phyloP scores from a whole-genome alignment of 2,797 vertebrate genomes.

The Urosaurus nigricauda region DNA sequence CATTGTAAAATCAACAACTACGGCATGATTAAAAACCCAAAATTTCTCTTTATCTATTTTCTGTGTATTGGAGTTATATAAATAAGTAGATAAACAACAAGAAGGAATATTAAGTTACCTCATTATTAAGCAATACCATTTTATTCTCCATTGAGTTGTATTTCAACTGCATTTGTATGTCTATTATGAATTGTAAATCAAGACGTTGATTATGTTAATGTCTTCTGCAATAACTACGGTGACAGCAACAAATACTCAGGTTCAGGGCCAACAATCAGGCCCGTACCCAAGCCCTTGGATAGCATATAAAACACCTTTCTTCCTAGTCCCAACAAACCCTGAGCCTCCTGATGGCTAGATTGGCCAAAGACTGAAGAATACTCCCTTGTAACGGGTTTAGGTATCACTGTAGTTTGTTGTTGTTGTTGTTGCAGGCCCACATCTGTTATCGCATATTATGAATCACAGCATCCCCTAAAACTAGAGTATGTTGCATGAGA shows the following conservation, averaged over 20 bases:
- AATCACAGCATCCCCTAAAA: neutral
- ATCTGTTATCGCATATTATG: neutral
- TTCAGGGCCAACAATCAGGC: neutral
- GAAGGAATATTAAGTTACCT: neutral
- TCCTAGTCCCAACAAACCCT: neutral
- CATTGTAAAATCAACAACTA: too few relatives aligned
- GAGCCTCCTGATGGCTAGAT: neutral
- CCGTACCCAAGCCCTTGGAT: neutral
- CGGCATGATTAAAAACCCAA: neutral
- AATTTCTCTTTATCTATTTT: neutral
- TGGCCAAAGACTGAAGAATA: neutral
- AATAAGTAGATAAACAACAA: too few relatives aligned
- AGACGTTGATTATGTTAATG: neutral
- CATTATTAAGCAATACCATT: neutral
- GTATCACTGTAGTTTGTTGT: too few relatives aligned
- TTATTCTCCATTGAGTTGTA: neutral
- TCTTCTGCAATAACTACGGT: too few relatives aligned
- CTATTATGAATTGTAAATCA: neutral
- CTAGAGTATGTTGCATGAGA: neutral
- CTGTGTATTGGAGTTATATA: neutral
- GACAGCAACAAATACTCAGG: neutral
- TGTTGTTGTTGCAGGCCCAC: too few relatives aligned
- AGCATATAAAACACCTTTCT: neutral
- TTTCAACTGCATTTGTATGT: too few relatives aligned
- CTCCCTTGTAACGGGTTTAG: neutral